Base-by-base conservation (phyloP, 1,140 invertebrate species). In the Whitmania pigra region DNA sequence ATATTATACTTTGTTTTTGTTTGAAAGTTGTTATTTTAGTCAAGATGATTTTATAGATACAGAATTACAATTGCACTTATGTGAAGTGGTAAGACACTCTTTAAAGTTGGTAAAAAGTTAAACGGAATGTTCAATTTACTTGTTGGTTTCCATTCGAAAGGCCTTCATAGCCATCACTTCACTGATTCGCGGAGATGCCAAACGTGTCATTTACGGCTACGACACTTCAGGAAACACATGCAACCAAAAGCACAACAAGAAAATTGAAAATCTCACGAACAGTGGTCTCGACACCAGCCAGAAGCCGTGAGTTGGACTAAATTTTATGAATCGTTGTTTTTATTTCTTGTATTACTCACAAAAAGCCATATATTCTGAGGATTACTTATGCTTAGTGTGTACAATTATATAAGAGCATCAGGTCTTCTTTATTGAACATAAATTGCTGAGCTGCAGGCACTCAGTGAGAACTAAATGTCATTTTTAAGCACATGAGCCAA, bases 141-240 rank as follows among this genome's bases (percentile, higher is more conserved):
- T 25, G 15, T 71, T 69, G 67, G 18, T 73, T 57, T 73, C 74
- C 13, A 71, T 49, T 71, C 25, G 36, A 22, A 76, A 82, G 80
- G 77, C 80, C 2, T 81, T 78, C 67, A 89, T 94, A 74, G 90
- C 91, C 18, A 88, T 87, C 11, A 93, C 93, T 83, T 89, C 92
- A 2, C 88, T 93, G 79, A 88, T 90, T 13, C 91, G 92, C 83
- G 92, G 93, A 0, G 91, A 92, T 83, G 91, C 92, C 5, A 81
- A 88, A 75, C 85, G 92, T 74, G 85, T 95, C 9, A 88, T 93
- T 73, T 91, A 93, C 85, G 93, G 93, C 63, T 93, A 91, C 82
- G 93, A 97, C 80, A 93, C 91, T 75, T 95, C 92, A 85, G 93
- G 93, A n/a, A 95, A 96, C 81, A 92, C 90, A 43, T 97, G 93